A percentile compares a stretch with the other conserved stretches of the same genome.
phyloP scores from a whole-genome alignment of 1,140 invertebrate species.

The Asbolus verrucosus region DNA sequence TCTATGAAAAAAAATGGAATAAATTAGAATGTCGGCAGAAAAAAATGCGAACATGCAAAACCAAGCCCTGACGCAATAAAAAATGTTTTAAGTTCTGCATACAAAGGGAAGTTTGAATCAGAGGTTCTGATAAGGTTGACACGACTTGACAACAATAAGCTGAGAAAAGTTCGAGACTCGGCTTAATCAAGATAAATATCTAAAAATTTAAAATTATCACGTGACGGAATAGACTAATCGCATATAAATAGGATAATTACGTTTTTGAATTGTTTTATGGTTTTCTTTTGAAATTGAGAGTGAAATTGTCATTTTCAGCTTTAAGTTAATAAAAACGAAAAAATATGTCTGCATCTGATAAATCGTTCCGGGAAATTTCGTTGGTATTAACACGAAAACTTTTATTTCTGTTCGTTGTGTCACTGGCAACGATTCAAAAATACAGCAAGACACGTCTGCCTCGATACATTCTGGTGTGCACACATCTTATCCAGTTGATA shows the following conservation, averaged over 20 bases:
- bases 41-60: not conserved
- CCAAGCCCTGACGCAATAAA: not conserved
- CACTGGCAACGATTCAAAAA: slow-evolving; percentile 37
- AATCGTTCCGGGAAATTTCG: slow-evolving; percentile 40
- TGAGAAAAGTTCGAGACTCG: no score
- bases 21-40: slow-evolving; percentile 2
- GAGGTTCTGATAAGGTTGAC: no score
- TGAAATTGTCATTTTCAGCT: not conserved
- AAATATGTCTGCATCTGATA: slow-evolving; percentile 36
- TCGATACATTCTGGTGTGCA: slow-evolving; percentile 18
- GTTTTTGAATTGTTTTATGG: no score
- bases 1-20: not conserved
- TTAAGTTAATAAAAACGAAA: slow-evolving; percentile 15
- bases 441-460: slow-evolving; percentile 16
- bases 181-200: no score
- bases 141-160: no score
- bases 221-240: no score
- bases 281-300: not conserved
- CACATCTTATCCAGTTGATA: slow-evolving; percentile 36
- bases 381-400: slow-evolving; percentile 28
- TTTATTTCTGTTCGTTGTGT: slow-evolving; percentile 34
- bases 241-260: no score
- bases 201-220: no score
- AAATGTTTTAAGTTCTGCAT: not conserved
- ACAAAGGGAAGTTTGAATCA: no score